Conservation (phyloP, 2,113 vertebrate species). For the Stigmatopora nigra region DNA sequence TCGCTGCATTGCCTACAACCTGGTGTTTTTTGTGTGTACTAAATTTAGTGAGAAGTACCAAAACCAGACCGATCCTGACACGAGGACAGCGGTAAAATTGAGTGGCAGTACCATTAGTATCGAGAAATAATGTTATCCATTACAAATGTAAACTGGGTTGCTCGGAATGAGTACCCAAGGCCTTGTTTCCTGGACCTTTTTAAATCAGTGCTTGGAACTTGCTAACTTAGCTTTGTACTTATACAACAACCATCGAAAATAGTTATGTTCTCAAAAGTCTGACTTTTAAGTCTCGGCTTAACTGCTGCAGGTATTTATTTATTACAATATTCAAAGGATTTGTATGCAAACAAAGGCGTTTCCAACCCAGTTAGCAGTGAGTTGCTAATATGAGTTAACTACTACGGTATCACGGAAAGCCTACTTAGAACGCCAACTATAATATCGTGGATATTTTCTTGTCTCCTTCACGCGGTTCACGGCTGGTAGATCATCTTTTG, state of each 20-base stretch:
- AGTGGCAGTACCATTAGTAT: too few species aligned
- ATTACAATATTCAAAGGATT: background rate
- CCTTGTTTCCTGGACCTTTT: constrained; percentile 20
- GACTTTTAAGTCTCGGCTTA: background rate
- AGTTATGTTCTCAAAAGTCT: background rate
- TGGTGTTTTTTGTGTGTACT: background rate
- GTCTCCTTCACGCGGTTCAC: background rate
- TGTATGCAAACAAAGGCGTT: background rate
- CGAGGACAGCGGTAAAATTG: background rate
- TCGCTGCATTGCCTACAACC: background rate
- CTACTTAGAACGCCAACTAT: background rate
- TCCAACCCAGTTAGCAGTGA: constrained; percentile 26
- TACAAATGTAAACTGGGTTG: background rate
- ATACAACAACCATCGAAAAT: too few species aligned
- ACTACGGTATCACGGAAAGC: background rate
- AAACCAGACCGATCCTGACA: background rate
- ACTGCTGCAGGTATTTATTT: background rate
- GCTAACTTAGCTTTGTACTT: background rate
- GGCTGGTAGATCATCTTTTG: background rate
- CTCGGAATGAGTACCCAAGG: constrained; percentile 18
- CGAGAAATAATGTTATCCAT: background rate
- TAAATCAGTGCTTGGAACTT: constrained; percentile 1
- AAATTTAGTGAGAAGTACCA: background rate
- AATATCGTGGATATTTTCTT: background rate
- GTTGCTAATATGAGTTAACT: background rate